Evolutionary conservation across 2,888 invertebrate species (phyloP), one percentile per base, ranked within the genome.

Genomic region (Chrysopilus asiliformis): DNA sequence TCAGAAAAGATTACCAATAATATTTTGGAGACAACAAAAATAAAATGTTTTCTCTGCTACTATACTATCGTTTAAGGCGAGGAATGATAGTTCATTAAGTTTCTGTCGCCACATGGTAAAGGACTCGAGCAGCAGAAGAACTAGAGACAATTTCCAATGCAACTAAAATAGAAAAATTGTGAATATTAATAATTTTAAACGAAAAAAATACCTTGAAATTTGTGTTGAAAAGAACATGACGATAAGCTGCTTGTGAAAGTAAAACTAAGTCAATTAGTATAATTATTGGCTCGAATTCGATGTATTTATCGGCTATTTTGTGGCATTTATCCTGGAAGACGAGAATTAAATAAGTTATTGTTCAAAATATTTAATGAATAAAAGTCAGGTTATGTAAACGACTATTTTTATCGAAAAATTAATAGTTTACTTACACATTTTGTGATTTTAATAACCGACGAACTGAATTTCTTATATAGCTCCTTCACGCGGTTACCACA

Each of bases 201-300:
- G 19, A 16, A 18, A 61, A 58, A 50, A 52, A 53, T 57, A 84
- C 85, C 67, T 80, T 76, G 53, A 85, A 81, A 32, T 75, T 66
- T 6, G 78, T 75, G 56, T 93, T 93, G 47, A 77, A 80, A 9
- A 93, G 65, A 20, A 90, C 68, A 65, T 93, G 93, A 20, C 89
- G 68, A 55, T 86, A 89, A 1, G 89, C 90, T 49, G 76, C 73
- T 41, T 74, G 76, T 28, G 83, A 81, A 47, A 91, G 69, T 9
- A 93, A 63, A 18, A 91, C 71, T 17, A 87, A 66, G 60, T 93
- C 91, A 41, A 93, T 79, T 51, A 86, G 71, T 0, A 89, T 77
- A 45, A 91, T 80, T 1, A 85, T 79, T n/a, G 78, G 72, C 53
- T 93, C 93, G 58, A 83, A 89, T 62, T 93, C 91, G 41, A 91